These are phyloP conservation scores for roundworm (Caenorhabditis elegans) DNA, from an alignment of 1,140 invertebrate genomes.

Conservation along the genomic window WBcel235 BX284603.4:9121501-9122000, in stretches of 20 bases:
- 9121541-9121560: conserved; percentile 60
- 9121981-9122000: conserved; percentile 36
- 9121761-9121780: conserved; percentile 46
- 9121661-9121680: background rate
- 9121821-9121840: background rate
- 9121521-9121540: conserved; percentile 45
- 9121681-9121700: background rate
- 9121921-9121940: conserved; percentile 51
- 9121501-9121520: background rate
- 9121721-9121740: conserved; percentile 28
- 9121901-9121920: conserved; percentile 59
- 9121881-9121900: conserved; percentile 62
- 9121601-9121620: conserved; percentile 49
- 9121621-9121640: conserved; percentile 31
- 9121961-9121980: conserved; percentile 58
- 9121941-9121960: conserved; percentile 44
- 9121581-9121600: conserved; percentile 45
- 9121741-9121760: conserved; percentile 56
- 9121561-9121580: conserved; percentile 50
- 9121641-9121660: too few species aligned
- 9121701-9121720: background rate
- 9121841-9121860: conserved; percentile 44
- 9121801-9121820: conserved; percentile 56
- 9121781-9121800: conserved; percentile 52
- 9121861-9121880: conserved; percentile 53